Evolutionary conservation across 2,888 invertebrate species (phyloP), one percentile per base, ranked within the genome.

Genomic region (Athalia circularis): DNA sequence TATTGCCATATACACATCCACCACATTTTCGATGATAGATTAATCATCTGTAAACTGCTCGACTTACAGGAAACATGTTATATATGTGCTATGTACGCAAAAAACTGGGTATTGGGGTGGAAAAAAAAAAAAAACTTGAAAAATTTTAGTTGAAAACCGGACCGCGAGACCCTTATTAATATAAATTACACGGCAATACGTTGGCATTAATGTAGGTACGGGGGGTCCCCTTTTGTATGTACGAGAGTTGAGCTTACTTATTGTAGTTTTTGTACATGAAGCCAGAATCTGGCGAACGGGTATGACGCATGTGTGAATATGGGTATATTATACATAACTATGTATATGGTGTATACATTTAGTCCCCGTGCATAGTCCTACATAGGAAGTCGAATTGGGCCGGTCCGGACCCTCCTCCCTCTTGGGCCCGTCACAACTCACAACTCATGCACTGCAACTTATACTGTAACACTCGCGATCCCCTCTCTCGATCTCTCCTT

Each of bases 351-450:
- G 29, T 29, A 29, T 29, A 29, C 29, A 29, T 15, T 43, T 47
- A 54, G 68, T 68, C 68, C 68, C 52, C 9, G 4, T 54, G 8
- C 54, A 29, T 29, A 2, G 29, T 54, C 54, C 54, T 52, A 54
- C 52, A 29, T 67, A 50, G 8, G 50, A 13, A 50, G 48, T 13
- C 78, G 80, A 78, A 79, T 79, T 81, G 79, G 80, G 80, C 81
- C 77, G 80, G 81, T 80, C 79, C 62, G 48, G 47, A 62, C 48
- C 83, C 82, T 82, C 83, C 84, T 82, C 76, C 81, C 84, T 83
- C 82, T 84, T 83, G 80, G 81, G 77, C 82, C 83, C 81, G 84
- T 84, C 84, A 83, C 82, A 84, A 83, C 82, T 74, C 74, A 74
- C 74, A 74, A 74, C 45, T 65, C 65, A 65, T 43, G 13, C 11